These are phyloP conservation scores for fruit fly (Drosophila melanogaster) DNA, from an alignment of 1,140 invertebrate species.

Conservation along the genomic window Release_6_plus_ISO1_MT NT_037436.4:20628001-20628500, in stretches of 20 bases:
- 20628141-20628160: constrained; percentile 68
- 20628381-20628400: constrained; percentile 64
- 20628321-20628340: constrained; percentile 69
- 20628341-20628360: constrained; percentile 59
- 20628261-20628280: constrained; percentile 47
- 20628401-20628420: constrained; percentile 79
- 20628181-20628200: constrained; percentile 57
- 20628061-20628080: constrained; percentile 82
- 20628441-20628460: constrained; percentile 52
- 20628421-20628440: constrained; percentile 43
- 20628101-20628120: constrained; percentile 61
- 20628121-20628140: constrained; percentile 82
- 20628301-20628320: constrained; percentile 56
- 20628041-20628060: constrained; percentile 75
- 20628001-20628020: constrained; percentile 74
- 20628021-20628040: constrained; percentile 75
- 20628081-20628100: constrained; percentile 65
- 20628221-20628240: constrained; percentile 48
- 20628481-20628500: constrained; percentile 65
- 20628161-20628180: constrained; percentile 38
- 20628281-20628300: constrained; percentile 55
- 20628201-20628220: constrained; percentile 33
- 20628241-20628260: constrained; percentile 77
- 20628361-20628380: constrained; percentile 39
- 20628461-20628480: constrained; percentile 74